Evolutionary conservation across 2,797 vertebrate genomes (phyloP).

Genomic region (Sebastes hopkinsi): DNA sequence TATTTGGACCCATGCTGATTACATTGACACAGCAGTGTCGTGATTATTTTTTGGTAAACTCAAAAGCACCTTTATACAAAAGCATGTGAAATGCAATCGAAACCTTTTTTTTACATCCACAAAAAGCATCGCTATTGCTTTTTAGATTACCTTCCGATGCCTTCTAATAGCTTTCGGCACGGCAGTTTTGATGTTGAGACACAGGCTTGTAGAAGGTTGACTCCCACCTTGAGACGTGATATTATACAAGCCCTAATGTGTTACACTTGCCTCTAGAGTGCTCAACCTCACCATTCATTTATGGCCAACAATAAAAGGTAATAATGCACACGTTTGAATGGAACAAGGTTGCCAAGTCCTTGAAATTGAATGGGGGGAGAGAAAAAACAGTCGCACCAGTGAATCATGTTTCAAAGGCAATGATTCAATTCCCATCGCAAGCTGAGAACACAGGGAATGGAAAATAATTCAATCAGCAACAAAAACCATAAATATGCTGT

Average conservation of each 20-base stretch:
- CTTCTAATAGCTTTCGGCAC: constrained; percentile 18
- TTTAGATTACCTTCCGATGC: constrained; percentile 25
- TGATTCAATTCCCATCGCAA: constrained; percentile 75
- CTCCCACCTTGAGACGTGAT: constrained; percentile 67
- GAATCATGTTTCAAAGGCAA: constrained; percentile 79
- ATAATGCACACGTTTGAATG: constrained; percentile 78
- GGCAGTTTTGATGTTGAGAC: constrained; percentile 27
- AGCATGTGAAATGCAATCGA: background rate
- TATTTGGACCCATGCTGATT: constrained; percentile 5
- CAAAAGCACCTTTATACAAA: constrained; percentile 14
- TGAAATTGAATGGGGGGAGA: constrained; percentile 73
- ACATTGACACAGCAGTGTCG: background rate
- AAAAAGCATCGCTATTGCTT: constrained; percentile 14
- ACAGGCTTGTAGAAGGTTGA: constrained; percentile 37
- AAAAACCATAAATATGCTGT: constrained; percentile 75
- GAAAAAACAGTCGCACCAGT: constrained; percentile 55
- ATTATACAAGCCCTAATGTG: constrained; percentile 67
- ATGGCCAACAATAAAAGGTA: constrained; percentile 78
- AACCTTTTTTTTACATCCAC: background rate
- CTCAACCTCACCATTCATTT: constrained; percentile 75
- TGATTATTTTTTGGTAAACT: background rate
- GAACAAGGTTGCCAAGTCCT: constrained; percentile 82
- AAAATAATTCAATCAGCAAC: constrained; percentile 82
- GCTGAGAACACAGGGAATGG: constrained; percentile 72
- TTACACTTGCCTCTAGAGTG: constrained; percentile 64